Evolutionary conservation across 2,888 invertebrate species (phyloP), one percentile per base, ranked within the genome.

Genomic region (Esperia sulphurella): DNA sequence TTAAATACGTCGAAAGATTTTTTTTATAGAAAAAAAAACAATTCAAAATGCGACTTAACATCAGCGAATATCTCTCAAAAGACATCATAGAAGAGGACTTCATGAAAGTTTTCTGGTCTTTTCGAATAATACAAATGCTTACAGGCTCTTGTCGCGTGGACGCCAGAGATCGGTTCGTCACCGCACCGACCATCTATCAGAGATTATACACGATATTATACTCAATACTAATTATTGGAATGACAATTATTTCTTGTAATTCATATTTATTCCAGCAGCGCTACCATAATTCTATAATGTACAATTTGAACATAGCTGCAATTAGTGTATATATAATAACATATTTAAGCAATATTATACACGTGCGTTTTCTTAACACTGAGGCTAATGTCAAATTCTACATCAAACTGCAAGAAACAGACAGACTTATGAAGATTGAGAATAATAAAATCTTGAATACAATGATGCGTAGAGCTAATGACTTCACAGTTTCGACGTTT

Each of bases 361-460:
- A 82, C 41, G 62, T 66, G 6, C 63, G 80, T n/a, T 83, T 83
- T 38, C 28, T 64, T 3, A 76, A 78, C 51, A 63, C 65, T 2
- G 57, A 67, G 1, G 52, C 50, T 1, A 83, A 81, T 52, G 64
- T 68, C 0, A 58, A 64, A 3, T 77, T 83, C 41, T 66, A 63
- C n/a, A 57, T 80, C 0, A 65, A 68, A 57, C 58, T 82, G 48
- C 82, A 85, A 58, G 61, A 73, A 52, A 66, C 83, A 3, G 81
- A 85, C 45, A 68, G 76, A 14, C 48, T 68, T 1, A 72, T 84
- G 72, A 69, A 68, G 31, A 56, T 81, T 21, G 59, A 76, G 12
- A 59, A 63, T 7, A 72, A 64, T 35, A 47, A 28, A 7, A 1
- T 14, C 13, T 7, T 14, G 9, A 13, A 14, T 2, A 39, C 8